phyloP scores from a whole-genome alignment of 2,888 invertebrate species.

The Agriopis leucophaearia region DNA sequence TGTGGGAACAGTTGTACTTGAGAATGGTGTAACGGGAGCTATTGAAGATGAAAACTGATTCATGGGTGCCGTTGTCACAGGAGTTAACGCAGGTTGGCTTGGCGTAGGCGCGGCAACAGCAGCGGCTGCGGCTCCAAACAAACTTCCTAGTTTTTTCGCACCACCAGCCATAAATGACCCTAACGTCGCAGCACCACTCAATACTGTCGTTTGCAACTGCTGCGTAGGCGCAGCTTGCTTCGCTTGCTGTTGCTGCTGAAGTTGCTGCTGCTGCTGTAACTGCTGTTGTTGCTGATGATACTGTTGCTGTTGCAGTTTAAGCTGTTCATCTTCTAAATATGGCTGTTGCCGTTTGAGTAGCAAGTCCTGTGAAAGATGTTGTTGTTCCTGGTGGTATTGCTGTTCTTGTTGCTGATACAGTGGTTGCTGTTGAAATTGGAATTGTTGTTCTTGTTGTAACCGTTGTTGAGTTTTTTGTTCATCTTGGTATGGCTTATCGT shows the following conservation, averaged over 20 bases:
- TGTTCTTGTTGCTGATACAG: constrained; percentile 55
- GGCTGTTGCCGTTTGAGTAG: constrained; percentile 53
- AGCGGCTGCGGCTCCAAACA: constrained; percentile 82
- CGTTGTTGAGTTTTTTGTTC: constrained; percentile 55
- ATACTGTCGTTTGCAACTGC: constrained; percentile 75
- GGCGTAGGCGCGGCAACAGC: constrained; percentile 72
- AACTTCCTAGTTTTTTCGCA: constrained; percentile 81
- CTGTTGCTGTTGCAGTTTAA: constrained; percentile 58
- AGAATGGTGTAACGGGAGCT: constrained; percentile 70
- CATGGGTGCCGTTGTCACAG: constrained; percentile 56
- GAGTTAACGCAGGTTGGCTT: constrained; percentile 55
- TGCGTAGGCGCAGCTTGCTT: constrained; percentile 73
- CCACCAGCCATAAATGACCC: constrained; percentile 83
- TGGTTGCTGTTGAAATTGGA: constrained; percentile 54
- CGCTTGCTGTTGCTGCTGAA: constrained; percentile 70
- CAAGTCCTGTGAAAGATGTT: constrained; percentile 48
- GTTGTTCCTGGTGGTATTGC: constrained; percentile 57
- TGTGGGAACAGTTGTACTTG: constrained; percentile 63
- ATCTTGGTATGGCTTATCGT: constrained; percentile 54
- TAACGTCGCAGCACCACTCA: constrained; percentile 80
- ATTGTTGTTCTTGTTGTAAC: constrained; percentile 60
- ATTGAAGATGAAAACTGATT: constrained; percentile 64
- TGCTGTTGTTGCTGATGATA: constrained; percentile 61
- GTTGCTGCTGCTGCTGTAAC: constrained; percentile 62
- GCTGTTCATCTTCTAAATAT: constrained; percentile 51